phyloP scores from a whole-genome alignment of 2,113 vertebrate genomes.

The Xenopus laevis region DNA sequence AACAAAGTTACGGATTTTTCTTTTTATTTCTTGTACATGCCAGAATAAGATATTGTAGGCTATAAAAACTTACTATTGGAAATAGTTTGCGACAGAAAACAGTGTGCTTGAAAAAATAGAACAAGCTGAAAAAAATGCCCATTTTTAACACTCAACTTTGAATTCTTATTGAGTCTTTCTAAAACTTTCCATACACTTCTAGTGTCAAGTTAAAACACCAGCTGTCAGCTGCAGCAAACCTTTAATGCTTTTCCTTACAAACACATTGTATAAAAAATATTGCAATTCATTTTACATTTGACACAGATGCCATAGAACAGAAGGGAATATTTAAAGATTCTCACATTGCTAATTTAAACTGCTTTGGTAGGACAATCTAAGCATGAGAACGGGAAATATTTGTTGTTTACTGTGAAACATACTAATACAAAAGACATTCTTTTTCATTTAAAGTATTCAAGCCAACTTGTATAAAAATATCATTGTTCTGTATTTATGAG shows the following conservation, averaged over 20 bases:
- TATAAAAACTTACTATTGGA: no score
- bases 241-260: neutral
- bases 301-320: conserved; percentile 3
- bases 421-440: no score
- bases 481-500: no score
- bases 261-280: neutral
- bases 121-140: neutral
- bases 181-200: neutral
- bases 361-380: neutral
- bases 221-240: conserved; percentile 4
- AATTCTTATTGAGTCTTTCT: conserved; percentile 4
- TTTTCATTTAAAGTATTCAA: no score
- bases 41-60: no score
- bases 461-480: no score
- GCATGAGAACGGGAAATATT: neutral
- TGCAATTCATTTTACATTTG: neutral
- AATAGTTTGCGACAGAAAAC: neutral
- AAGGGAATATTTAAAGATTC: conserved; percentile 3
- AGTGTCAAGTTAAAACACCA: conserved; percentile 6
- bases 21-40: no score
- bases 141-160: neutral
- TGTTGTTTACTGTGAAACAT: neutral
- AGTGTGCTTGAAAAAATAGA: neutral
- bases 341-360: neutral
- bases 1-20: no score